These are phyloP conservation scores for Sorex araneus DNA, from an alignment of 2,113 vertebrate species.

Conservation along the genomic window DNA sequence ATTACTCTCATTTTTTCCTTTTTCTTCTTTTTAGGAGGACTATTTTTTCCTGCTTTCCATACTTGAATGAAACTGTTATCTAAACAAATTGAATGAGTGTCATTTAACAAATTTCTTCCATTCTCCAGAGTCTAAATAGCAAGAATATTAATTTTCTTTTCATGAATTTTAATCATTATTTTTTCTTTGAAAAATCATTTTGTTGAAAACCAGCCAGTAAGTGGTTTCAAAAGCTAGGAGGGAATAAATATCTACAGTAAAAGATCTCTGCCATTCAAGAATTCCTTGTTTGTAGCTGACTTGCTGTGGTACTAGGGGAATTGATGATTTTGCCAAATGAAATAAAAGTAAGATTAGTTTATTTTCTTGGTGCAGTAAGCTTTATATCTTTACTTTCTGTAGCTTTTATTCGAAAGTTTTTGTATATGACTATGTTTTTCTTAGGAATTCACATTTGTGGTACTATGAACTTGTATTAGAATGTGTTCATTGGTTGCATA, in stretches of 20 bases:
- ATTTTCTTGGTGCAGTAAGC: neutral
- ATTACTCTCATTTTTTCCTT: neutral
- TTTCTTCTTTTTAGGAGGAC: neutral
- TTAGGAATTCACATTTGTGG: neutral
- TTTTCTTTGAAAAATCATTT: neutral
- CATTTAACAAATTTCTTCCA: neutral
- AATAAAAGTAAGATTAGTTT: neutral
- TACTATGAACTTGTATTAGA: neutral
- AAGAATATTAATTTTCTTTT: neutral
- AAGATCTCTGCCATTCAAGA: neutral
- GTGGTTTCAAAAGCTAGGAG: neutral
- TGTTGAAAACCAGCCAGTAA: neutral
- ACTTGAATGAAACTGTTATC: neutral
- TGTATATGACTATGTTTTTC: neutral
- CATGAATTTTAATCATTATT: neutral
- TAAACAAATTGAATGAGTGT: neutral
- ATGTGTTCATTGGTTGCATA: constrained; percentile 8
- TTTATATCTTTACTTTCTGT: neutral
- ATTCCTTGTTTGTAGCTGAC: neutral
- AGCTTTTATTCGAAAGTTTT: constrained; percentile 5
- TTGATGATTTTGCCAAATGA: neutral
- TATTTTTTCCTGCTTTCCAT: neutral
- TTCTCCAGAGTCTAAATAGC: neutral
- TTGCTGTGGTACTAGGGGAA: neutral
- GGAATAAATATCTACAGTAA: neutral